Conservation (phyloP, 2,113 vertebrate genomes). For the Melierax canorus region DNA sequence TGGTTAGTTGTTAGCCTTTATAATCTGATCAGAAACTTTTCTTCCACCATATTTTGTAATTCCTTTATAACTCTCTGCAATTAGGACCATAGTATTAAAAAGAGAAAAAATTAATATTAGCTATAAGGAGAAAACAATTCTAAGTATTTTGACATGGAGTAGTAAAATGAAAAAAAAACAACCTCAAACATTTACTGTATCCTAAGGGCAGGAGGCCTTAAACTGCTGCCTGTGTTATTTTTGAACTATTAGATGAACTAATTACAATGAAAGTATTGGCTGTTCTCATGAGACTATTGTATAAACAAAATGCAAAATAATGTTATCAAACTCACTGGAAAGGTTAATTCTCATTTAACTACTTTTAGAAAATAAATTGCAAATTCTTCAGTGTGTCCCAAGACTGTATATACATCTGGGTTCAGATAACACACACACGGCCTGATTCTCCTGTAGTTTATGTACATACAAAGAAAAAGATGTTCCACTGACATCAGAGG, state of each 20-base stretch:
- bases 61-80: slow-evolving; percentile 63
- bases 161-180: slow-evolving; percentile 46
- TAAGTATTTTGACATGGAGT: slow-evolving; percentile 75
- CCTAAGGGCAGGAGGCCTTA: not conserved
- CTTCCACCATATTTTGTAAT: slow-evolving; percentile 66
- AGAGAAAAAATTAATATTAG: slow-evolving; percentile 30
- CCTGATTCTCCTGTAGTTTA: not conserved
- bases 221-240: not conserved
- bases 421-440: not conserved
- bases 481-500: not conserved
- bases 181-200: not conserved
- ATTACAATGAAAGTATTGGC: not conserved
- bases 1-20: slow-evolving; percentile 70
- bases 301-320: not conserved
- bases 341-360: not conserved
- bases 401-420: not conserved
- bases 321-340: not conserved
- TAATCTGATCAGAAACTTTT: slow-evolving; percentile 60
- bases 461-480: not conserved
- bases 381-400: not conserved
- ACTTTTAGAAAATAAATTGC: not conserved
- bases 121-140: slow-evolving; percentile 58
- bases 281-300: not conserved
- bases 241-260: slow-evolving; percentile 3
- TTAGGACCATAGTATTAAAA: slow-evolving; percentile 62